Conservation (phyloP, 2,797 vertebrate species). For the Megalops cyprinoides region DNA sequence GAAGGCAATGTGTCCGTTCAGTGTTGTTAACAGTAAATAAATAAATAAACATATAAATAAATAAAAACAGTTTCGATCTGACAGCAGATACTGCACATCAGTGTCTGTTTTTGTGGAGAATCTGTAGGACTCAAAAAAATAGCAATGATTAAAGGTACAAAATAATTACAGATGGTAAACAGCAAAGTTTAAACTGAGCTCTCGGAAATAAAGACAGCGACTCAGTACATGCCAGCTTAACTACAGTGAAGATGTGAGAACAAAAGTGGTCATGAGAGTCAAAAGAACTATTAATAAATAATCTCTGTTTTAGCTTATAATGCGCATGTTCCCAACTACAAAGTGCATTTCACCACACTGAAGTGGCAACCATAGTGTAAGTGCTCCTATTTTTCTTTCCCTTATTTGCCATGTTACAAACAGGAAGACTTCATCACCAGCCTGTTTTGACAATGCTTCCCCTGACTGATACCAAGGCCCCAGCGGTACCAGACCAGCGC, state of each 20-base stretch:
- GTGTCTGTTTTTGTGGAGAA: not conserved
- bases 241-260: not conserved
- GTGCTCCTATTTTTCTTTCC: too few relatives aligned
- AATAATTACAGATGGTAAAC: not conserved
- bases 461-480: too few relatives aligned
- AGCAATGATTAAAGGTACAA: not conserved
- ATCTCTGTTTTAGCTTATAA: slow-evolving; percentile 11
- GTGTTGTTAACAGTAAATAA: not conserved
- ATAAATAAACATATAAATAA: not conserved
- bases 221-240: not conserved
- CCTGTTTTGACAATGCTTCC: not conserved
- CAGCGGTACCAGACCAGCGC: too few relatives aligned
- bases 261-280: not conserved
- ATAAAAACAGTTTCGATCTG: not conserved
- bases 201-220: not conserved
- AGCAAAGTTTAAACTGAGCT: not conserved
- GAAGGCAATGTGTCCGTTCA: not conserved
- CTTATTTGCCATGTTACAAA: slow-evolving; percentile 3
- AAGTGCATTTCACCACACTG: not conserved
- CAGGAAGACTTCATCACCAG: slow-evolving; percentile 8
- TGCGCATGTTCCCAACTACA: slow-evolving; percentile 5
- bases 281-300: too few relatives aligned
- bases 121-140: not conserved
- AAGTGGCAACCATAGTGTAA: not conserved
- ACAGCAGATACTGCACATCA: not conserved